A percentile compares a stretch with the other conserved stretches of the same genome.
phyloP scores from a whole-genome alignment of 1,140 invertebrate species.

The Forficula auricularia region DNA sequence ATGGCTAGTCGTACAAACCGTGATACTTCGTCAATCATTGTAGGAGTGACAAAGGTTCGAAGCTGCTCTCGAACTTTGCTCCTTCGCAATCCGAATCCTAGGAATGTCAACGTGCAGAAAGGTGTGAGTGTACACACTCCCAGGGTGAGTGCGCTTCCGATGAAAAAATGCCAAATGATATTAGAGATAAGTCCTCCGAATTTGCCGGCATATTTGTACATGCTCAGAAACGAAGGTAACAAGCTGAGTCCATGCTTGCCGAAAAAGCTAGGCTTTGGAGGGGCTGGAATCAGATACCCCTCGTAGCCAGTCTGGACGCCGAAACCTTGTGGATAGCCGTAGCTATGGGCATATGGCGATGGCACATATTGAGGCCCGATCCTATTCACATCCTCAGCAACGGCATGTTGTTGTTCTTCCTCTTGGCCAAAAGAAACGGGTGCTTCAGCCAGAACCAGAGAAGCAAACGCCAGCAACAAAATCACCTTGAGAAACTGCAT shows the following conservation, averaged over 20 bases:
- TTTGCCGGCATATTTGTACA: slow-evolving; percentile 21
- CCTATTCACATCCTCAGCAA: too few species aligned
- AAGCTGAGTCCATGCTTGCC: too few species aligned
- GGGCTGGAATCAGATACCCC: slow-evolving; percentile 20
- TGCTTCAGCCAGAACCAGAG: too few species aligned
- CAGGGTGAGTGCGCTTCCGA: slow-evolving; percentile 29
- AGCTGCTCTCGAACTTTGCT: slow-evolving; percentile 19
- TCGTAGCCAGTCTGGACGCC: slow-evolving; percentile 26
- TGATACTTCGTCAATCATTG: too few species aligned
- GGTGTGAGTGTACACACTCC: slow-evolving; percentile 44
- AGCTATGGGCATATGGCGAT: too few species aligned
- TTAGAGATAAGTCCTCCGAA: slow-evolving; percentile 36
- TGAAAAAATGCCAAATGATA: slow-evolving; percentile 23
- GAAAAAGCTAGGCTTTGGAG: slow-evolving; percentile 3
- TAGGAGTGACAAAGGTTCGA: too few species aligned
- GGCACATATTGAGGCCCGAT: too few species aligned
- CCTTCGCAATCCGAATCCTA: slow-evolving; percentile 28
- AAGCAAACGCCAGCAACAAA: too few species aligned
- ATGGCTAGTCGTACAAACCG: too few species aligned
- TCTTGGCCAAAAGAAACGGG: too few species aligned
- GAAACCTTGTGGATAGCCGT: slow-evolving; percentile 13
- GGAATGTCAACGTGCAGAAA: slow-evolving; percentile 39
- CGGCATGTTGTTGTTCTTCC: too few species aligned
- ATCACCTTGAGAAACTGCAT: too few species aligned
- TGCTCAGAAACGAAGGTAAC: slow-evolving; percentile 19